Evolutionary conservation across 2,888 invertebrate genomes (phyloP).

Genomic region (Athalia circularis): DNA sequence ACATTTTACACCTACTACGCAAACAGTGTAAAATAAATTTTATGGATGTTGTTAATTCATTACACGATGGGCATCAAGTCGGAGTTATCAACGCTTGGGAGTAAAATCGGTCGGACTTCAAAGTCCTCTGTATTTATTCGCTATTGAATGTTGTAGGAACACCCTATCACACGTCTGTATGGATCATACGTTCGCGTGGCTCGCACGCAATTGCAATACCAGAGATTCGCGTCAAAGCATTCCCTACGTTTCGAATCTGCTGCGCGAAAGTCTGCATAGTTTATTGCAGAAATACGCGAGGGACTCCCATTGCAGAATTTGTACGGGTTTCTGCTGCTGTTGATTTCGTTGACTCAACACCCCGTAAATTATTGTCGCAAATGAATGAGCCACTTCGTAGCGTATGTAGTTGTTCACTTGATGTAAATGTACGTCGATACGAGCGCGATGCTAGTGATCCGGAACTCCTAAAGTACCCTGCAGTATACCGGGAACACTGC

Average conservation of each 20-base stretch:
- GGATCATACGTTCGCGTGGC: constrained; percentile 23
- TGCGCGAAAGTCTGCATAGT: constrained; percentile 54
- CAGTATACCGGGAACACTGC: neutral
- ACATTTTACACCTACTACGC: neutral
- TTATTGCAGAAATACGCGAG: constrained; percentile 45
- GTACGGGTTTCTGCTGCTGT: constrained; percentile 37
- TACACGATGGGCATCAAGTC: neutral
- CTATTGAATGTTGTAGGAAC: neutral
- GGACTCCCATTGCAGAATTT: constrained; percentile 42
- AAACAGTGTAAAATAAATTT: neutral
- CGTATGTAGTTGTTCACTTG: constrained; percentile 1
- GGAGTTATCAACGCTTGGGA: neutral
- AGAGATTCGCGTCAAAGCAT: constrained; percentile 56
- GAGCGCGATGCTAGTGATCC: constrained; percentile 5
- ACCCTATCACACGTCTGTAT: constrained; percentile 5
- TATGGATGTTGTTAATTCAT: neutral
- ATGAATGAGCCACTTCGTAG: constrained; percentile 25
- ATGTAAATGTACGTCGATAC: constrained; percentile 22
- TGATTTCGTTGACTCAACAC: neutral
- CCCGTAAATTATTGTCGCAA: constrained; percentile 43
- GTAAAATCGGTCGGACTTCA: constrained; percentile 3
- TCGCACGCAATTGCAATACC: neutral
- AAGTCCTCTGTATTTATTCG: constrained; percentile 5
- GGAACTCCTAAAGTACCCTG: constrained; percentile 15
- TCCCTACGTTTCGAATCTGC: constrained; percentile 29